Base-by-base conservation (phyloP, 2,888 invertebrate species). In the Synanthedon andrenaeformis region DNA sequence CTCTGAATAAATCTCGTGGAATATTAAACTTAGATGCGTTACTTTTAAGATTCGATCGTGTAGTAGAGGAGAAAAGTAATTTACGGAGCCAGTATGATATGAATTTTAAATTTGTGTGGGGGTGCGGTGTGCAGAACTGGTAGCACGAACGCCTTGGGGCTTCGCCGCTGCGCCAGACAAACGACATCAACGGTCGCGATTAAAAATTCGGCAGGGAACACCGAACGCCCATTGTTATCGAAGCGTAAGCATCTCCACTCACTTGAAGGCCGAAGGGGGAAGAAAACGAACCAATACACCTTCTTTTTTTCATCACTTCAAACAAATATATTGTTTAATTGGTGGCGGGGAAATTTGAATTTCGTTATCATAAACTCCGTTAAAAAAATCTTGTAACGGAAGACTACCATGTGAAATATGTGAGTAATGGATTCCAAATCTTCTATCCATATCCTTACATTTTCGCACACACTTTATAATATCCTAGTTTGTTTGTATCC, bases 131-230 rank as follows among this genome's bases (percentile, higher is more conserved):
- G 62, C 59, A 50, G 54, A 54, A 49, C 54, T 41, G 14, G 57
- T 59, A 58, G 54, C 61, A 4, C 58, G 60, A 56, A 58, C 58
- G 60, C 69, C 70, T 65, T 56, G 58, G 58, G 67, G 74, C 66
- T 58, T 51, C 57, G 56, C 60, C 17, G n/a, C 45, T 48, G 54
- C 52, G 49, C 52, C 57, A 55, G 66, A 69, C 67, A 71, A 68
- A 70, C 66, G 69, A 72, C 66, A 74, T 74, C 70, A 67, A 62
- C 62, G 60, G 56, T 57, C 56, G 59, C 68, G 71, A 79, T 77
- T 76, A 72, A 72, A 75, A 78, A 78, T 74, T 76, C 74, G 72
- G 68, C 66, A 64, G 62, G 65, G 65, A 63, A 59, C 65, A 54
- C 53, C 54, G 54, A 51, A 49, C 52, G 51, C 62, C 61, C 57